A percentile compares a stretch with the other conserved stretches of the same genome.
Conservation (phyloP, 2,113 vertebrate genomes). For the Cercopithecus mona region DNA sequence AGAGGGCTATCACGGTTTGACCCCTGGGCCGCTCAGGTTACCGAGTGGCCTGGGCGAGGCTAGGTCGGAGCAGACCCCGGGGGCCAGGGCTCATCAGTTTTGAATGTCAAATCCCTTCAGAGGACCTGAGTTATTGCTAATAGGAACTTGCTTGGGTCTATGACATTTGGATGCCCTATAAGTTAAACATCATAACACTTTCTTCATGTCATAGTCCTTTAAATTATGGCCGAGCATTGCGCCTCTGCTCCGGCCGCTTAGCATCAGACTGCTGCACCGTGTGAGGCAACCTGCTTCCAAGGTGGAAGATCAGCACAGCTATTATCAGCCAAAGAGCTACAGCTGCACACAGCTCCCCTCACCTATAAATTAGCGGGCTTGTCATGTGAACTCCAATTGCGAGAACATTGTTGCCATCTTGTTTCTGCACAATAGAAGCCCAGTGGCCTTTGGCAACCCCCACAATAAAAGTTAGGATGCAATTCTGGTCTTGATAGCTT, state of each 20-base stretch:
- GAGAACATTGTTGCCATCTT: constrained; percentile 27
- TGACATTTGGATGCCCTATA: constrained; percentile 90
- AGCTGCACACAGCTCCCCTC: background rate
- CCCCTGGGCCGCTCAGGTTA: constrained; percentile 87
- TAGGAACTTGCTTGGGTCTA: constrained; percentile 85
- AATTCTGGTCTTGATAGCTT: constrained; percentile 34
- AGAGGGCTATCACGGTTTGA: constrained; percentile 88
- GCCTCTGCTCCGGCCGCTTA: constrained; percentile 81
- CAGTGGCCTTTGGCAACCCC: constrained; percentile 58
- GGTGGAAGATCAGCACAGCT: constrained; percentile 24
- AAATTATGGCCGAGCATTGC: constrained; percentile 84
- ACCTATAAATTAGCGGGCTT: constrained; percentile 40
- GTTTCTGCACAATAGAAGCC: constrained; percentile 64
- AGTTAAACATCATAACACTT: constrained; percentile 89
- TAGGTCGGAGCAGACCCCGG: constrained; percentile 83
- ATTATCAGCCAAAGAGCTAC: constrained; percentile 48
- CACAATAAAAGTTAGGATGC: constrained; percentile 49
- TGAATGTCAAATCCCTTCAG: constrained; percentile 89
- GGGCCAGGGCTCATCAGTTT: constrained; percentile 88
- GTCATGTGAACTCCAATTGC: constrained; percentile 46
- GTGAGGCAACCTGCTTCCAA: constrained; percentile 68
- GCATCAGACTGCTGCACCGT: constrained; percentile 36
- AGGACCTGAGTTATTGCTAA: constrained; percentile 89
- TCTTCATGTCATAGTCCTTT: constrained; percentile 82
- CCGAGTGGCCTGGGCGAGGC: constrained; percentile 87